Percentiles rank a stretch among this genome's conserved stretches.
These are phyloP conservation scores for Prunella strophiata DNA, from an alignment of 2,797 vertebrate species.

Conservation along the genomic window DNA sequence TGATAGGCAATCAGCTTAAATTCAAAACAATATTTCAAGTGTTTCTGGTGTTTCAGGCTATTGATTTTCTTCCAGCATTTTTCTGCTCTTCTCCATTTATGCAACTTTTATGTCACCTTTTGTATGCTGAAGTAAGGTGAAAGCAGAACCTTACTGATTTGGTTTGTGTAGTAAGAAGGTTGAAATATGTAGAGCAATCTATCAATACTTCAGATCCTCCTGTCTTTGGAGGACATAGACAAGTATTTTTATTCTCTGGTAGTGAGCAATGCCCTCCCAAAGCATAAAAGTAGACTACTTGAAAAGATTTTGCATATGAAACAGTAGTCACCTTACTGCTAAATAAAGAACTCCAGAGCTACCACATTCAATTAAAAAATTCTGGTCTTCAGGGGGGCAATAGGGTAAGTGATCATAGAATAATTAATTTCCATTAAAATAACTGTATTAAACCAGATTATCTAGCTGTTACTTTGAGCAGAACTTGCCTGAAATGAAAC, in stretches of 20 bases:
- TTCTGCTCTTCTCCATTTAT: background rate
- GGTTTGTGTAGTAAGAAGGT: background rate
- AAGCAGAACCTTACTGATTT: background rate
- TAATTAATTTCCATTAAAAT: slow-evolving; percentile 15
- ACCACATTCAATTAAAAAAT: background rate
- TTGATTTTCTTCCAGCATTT: background rate
- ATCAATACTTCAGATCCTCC: background rate
- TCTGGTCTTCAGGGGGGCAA: background rate
- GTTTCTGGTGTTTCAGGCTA: background rate
- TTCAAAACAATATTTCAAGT: background rate
- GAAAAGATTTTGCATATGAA: background rate
- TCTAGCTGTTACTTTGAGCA: background rate
- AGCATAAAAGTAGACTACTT: background rate
- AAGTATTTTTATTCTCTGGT: background rate
- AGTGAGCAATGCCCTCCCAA: background rate
- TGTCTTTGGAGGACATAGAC: background rate
- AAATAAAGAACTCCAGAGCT: background rate
- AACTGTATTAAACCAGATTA: background rate
- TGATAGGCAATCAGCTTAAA: background rate
- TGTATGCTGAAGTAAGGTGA: background rate
- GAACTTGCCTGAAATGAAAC: background rate
- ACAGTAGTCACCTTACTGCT: background rate
- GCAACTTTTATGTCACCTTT: background rate
- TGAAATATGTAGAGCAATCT: background rate
- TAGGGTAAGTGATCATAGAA: background rate